phyloP scores from a whole-genome alignment of 2,888 invertebrate species.

The Drepanosiphum platanoidis region DNA sequence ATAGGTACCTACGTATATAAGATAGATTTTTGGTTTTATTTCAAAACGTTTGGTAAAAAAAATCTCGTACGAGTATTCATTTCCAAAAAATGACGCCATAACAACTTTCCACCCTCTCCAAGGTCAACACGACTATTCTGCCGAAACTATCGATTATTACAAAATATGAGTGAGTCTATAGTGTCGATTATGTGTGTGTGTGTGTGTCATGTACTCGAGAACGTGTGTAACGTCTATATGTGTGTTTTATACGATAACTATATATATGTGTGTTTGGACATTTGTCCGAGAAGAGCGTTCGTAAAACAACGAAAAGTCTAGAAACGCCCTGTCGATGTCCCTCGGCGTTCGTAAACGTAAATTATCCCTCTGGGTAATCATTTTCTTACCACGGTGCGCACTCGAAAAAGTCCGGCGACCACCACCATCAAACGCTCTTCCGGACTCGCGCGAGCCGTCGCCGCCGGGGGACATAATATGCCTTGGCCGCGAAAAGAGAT shows the following conservation, averaged over 20 bases:
- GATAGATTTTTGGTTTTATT: too few species aligned
- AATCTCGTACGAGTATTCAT: too few species aligned
- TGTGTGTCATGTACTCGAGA: not conserved
- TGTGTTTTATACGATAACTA: not conserved
- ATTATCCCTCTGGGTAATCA: conserved; percentile 51
- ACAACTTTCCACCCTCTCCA: too few species aligned
- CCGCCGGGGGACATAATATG: not conserved
- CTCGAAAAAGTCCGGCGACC: not conserved
- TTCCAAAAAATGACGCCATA: too few species aligned
- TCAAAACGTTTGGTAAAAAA: too few species aligned
- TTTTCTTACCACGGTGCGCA: conserved; percentile 28
- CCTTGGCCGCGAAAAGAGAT: not conserved
- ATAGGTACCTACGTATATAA: too few species aligned
- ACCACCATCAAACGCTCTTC: conserved; percentile 2
- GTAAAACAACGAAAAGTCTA: not conserved
- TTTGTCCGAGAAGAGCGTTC: not conserved
- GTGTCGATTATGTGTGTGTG: not conserved
- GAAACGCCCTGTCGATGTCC: conserved; percentile 55
- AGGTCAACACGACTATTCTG: too few species aligned
- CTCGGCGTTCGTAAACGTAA: conserved; percentile 36
- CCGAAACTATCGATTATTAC: not conserved
- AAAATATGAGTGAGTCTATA: not conserved
- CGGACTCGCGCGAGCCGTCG: not conserved
- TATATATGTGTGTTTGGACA: not conserved
- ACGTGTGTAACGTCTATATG: not conserved